A percentile compares a stretch with the other conserved stretches of the same genome.
phyloP scores from a whole-genome alignment of 23 tunicate species.

The Pegea sp. region DNA sequence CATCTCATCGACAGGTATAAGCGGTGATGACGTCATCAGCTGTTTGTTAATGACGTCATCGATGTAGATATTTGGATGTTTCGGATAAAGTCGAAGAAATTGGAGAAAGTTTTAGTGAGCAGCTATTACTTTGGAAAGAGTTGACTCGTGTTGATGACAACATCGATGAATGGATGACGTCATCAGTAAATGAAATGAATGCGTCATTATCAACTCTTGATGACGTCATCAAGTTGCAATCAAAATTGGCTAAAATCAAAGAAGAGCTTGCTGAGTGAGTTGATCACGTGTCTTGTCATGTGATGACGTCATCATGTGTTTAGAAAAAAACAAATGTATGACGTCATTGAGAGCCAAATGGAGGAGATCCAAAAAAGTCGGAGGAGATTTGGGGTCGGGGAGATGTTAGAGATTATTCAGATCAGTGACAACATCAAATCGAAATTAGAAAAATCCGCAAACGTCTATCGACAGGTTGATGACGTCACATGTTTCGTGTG shows the following conservation, averaged over 20 bases:
- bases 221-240: slow-evolving; percentile 34
- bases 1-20: slow-evolving; percentile 47
- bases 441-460: slow-evolving; percentile 35
- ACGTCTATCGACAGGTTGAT: slow-evolving; percentile 46
- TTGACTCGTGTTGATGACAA: slow-evolving; percentile 58
- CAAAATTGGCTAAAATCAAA: slow-evolving; percentile 19
- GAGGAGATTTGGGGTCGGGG: slow-evolving; percentile 30
- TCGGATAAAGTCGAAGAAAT: slow-evolving; percentile 73
- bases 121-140: slow-evolving; percentile 52
- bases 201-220: slow-evolving; percentile 77
- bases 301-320: no score
- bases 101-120: slow-evolving; percentile 32
- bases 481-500: background rate
- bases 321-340: no score
- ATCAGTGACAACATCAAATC: slow-evolving; percentile 63
- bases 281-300: no score
- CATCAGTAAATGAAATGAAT: slow-evolving; percentile 48
- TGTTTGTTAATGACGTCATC: no score
- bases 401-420: slow-evolving; percentile 58
- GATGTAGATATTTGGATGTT: slow-evolving; percentile 60
- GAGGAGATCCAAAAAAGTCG: slow-evolving; percentile 25
- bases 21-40: no score
- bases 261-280: slow-evolving; percentile 55
- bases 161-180: slow-evolving; percentile 76
- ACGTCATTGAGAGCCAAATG: no score